Conservation (phyloP, 2,113 vertebrate genomes). For the Leptocoma aspasia region DNA sequence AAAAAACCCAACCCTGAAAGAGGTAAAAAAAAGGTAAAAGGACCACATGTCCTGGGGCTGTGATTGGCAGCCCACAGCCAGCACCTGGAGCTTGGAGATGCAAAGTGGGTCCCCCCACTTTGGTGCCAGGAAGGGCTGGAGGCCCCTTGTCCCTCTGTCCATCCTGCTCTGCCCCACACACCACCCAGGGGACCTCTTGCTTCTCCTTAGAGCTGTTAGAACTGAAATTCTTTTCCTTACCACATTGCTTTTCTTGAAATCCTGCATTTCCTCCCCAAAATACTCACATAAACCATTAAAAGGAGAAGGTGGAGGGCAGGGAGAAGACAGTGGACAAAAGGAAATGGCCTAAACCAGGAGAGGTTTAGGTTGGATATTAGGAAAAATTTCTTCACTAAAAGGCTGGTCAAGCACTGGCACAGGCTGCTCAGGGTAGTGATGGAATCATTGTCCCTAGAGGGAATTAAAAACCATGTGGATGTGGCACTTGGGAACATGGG, state of each 20-base stretch:
- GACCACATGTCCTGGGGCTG: neutral
- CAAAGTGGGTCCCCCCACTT: neutral
- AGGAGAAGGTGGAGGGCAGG: neutral
- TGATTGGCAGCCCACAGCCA: neutral
- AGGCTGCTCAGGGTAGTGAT: neutral
- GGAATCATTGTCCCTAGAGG: neutral
- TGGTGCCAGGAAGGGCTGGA: neutral
- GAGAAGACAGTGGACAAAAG: neutral
- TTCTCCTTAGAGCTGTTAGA: neutral
- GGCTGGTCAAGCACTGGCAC: neutral
- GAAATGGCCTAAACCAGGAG: neutral
- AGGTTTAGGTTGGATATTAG: neutral
- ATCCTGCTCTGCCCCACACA: neutral
- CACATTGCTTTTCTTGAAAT: constrained; percentile 8
- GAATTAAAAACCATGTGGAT: neutral
- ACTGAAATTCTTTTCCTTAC: neutral
- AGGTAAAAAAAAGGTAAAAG: neutral
- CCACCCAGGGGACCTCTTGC: neutral
- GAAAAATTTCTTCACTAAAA: neutral
- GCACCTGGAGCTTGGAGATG: neutral
- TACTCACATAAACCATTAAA: neutral
- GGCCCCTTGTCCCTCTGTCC: neutral
- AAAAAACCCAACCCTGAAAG: neutral
- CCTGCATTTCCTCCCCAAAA: neutral
- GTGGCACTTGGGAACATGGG: neutral